Conservation (phyloP, 2,113 vertebrate species). For the mouse (Mus musculus) region GRCm39 chr19:17580501-17581000, state of each 20-base stretch:
- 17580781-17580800: conserved; percentile 34
- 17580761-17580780: conserved; percentile 37
- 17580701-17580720: not conserved
- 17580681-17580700: not conserved
- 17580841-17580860: conserved; percentile 67
- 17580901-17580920: conserved; percentile 79
- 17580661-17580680: not conserved
- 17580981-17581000: conserved; percentile 66
- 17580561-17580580: not conserved
- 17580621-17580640: not conserved
- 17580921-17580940: conserved; percentile 76
- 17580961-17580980: conserved; percentile 69
- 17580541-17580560: not conserved
- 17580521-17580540: not conserved
- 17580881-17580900: conserved; percentile 73
- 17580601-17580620: not conserved
- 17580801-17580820: conserved; percentile 42
- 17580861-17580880: conserved; percentile 70
- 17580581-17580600: not conserved
- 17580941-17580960: conserved; percentile 70
- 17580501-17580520: not conserved
- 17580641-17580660: not conserved
- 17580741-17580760: not conserved
- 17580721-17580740: not conserved
- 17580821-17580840: conserved; percentile 52